Conservation (phyloP, 2,113 vertebrate genomes). For the Aleadryas rufinucha region DNA sequence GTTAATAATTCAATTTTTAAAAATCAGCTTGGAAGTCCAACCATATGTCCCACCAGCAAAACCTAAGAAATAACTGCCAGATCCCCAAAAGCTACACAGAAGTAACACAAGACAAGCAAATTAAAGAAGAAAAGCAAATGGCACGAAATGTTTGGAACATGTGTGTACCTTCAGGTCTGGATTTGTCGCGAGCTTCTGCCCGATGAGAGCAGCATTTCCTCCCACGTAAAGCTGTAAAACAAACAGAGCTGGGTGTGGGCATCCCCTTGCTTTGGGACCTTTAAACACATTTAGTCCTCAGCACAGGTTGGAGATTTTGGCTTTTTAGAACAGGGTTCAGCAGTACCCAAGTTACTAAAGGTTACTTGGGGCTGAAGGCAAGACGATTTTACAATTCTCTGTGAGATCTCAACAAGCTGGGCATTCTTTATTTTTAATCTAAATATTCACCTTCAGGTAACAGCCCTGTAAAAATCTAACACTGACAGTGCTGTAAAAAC, state of each 20-base stretch:
- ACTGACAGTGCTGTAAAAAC: background rate
- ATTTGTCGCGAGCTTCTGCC: slow-evolving; percentile 89
- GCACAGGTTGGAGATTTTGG: background rate
- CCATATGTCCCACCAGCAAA: background rate
- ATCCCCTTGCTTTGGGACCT: background rate
- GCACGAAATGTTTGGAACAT: background rate
- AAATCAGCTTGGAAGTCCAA: background rate
- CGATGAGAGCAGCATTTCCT: slow-evolving; percentile 96
- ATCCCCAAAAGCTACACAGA: background rate
- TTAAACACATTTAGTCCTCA: background rate
- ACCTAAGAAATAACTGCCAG: background rate
- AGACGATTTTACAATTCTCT: background rate
- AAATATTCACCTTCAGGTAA: background rate
- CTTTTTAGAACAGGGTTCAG: background rate
- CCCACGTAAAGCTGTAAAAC: slow-evolving; percentile 90
- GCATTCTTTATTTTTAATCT: background rate
- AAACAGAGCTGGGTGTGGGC: background rate
- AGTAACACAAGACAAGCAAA: background rate
- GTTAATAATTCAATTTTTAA: background rate
- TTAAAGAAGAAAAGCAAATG: background rate
- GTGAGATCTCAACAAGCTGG: background rate
- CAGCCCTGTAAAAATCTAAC: background rate
- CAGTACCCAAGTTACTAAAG: background rate
- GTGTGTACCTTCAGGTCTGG: slow-evolving; percentile 83
- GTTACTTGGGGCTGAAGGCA: background rate